Conservation (phyloP, 2,888 invertebrate genomes). For the Sinotaia quadrata region DNA sequence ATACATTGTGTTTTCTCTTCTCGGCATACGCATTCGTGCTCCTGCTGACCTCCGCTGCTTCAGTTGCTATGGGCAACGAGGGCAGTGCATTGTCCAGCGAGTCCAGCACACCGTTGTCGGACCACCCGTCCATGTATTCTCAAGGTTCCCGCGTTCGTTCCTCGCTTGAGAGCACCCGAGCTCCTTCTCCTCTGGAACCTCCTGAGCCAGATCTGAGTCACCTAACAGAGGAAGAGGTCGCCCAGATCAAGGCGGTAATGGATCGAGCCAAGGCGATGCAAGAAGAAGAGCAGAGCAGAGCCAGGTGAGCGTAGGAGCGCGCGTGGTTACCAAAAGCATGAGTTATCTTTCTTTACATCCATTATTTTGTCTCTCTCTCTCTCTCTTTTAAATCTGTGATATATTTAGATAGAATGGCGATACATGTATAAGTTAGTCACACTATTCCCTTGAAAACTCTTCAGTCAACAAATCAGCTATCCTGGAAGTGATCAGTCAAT, state of each 20-base stretch:
- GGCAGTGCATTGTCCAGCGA: slow-evolving; percentile 40
- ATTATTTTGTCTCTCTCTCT: not conserved
- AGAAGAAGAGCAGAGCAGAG: slow-evolving; percentile 61
- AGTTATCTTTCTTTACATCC: too few relatives aligned
- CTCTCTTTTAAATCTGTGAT: not conserved
- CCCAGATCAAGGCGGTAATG: slow-evolving; percentile 78
- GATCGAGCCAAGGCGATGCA: slow-evolving; percentile 76
- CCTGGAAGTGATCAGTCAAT: too few relatives aligned
- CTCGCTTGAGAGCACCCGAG: slow-evolving; percentile 59
- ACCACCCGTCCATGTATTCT: slow-evolving; percentile 62
- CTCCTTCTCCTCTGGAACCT: slow-evolving; percentile 65
- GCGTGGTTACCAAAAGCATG: not conserved
- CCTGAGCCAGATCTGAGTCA: slow-evolving; percentile 77
- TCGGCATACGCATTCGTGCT: slow-evolving; percentile 27
- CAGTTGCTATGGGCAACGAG: slow-evolving; percentile 43
- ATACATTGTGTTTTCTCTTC: slow-evolving; percentile 13
- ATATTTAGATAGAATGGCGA: not conserved
- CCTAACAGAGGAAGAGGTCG: slow-evolving; percentile 77
- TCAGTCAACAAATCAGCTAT: too few relatives aligned
- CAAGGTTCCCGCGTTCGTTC: slow-evolving; percentile 54
- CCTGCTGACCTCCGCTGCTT: slow-evolving; percentile 8
- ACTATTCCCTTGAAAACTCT: too few relatives aligned
- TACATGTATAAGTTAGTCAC: too few relatives aligned
- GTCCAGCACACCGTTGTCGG: slow-evolving; percentile 52
- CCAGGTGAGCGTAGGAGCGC: slow-evolving; percentile 55